A percentile compares a stretch with the other conserved stretches of the same genome.
phyloP scores from a whole-genome alignment of 2,797 vertebrate genomes.

The Pangasius macronema region DNA sequence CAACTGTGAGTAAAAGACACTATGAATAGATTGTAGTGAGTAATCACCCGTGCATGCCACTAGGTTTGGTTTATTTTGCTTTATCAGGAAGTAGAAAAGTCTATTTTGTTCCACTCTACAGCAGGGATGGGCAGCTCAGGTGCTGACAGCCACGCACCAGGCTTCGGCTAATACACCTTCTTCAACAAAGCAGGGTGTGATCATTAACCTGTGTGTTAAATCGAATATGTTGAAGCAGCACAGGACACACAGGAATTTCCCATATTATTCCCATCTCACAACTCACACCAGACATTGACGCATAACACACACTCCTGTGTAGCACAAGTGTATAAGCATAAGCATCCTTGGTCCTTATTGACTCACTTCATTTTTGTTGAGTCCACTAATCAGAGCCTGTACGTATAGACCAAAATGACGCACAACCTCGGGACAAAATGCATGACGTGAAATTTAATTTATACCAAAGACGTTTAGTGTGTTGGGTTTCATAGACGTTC shows the following conservation, averaged over 20 bases:
- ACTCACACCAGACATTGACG: background rate
- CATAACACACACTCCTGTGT: background rate
- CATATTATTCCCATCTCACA: background rate
- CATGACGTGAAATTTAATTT: too few relatives aligned
- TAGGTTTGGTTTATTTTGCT: background rate
- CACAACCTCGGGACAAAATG: too few relatives aligned
- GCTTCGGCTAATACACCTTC: background rate
- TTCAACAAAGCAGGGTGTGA: conserved; percentile 1
- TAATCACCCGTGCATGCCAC: conserved; percentile 6
- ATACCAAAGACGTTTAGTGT: too few relatives aligned
- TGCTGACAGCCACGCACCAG: background rate
- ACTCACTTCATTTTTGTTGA: background rate
- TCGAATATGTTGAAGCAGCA: background rate
- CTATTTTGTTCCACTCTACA: background rate
- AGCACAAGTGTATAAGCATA: background rate
- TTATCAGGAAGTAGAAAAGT: background rate
- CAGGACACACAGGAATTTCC: background rate
- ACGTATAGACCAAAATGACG: too few relatives aligned
- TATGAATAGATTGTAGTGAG: background rate
- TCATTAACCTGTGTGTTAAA: background rate
- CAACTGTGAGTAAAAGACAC: conserved; percentile 83
- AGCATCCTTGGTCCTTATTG: background rate
- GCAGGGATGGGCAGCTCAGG: background rate
- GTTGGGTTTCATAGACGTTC: too few relatives aligned
- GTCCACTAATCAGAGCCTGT: too few relatives aligned